Conservation (phyloP, 2,888 invertebrate species). For the Alloplasta piceator region DNA sequence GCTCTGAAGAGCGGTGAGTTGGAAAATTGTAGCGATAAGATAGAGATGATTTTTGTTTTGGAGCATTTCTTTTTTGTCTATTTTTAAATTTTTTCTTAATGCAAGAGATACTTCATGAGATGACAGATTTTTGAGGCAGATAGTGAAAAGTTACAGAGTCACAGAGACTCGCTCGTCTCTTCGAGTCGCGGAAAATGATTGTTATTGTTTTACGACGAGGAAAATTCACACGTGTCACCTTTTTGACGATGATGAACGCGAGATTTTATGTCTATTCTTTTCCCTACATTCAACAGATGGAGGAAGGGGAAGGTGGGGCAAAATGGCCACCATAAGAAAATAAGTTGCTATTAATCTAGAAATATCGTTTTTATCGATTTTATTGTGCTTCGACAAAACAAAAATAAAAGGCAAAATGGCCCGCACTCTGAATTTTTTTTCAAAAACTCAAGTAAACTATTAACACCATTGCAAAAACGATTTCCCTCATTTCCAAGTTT, state of each 20-base stretch:
- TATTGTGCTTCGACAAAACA: too few relatives aligned
- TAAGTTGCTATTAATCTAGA: too few relatives aligned
- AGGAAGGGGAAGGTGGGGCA: too few relatives aligned
- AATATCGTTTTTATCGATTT: too few relatives aligned
- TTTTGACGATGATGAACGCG: slow-evolving; percentile 33
- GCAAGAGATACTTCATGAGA: background rate
- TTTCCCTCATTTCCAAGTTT: too few relatives aligned
- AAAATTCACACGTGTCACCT: slow-evolving; percentile 55
- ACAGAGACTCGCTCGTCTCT: slow-evolving; percentile 10
- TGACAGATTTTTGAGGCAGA: background rate
- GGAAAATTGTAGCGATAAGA: slow-evolving; percentile 48
- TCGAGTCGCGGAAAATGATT: slow-evolving; percentile 12
- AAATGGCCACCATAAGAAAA: too few relatives aligned
- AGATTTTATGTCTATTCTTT: slow-evolving; percentile 4
- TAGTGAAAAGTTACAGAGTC: background rate
- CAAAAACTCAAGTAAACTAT: too few relatives aligned
- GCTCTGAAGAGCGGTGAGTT: background rate
- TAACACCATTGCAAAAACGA: too few relatives aligned
- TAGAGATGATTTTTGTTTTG: too few relatives aligned
- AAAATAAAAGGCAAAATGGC: too few relatives aligned
- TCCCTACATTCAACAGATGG: too few relatives aligned
- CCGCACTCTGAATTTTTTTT: too few relatives aligned
- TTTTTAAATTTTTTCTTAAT: background rate
- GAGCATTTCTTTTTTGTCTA: background rate
- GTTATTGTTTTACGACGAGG: slow-evolving; percentile 30